phyloP scores from a whole-genome alignment of 1,140 invertebrate genomes.

The Spodoptera litura region DNA sequence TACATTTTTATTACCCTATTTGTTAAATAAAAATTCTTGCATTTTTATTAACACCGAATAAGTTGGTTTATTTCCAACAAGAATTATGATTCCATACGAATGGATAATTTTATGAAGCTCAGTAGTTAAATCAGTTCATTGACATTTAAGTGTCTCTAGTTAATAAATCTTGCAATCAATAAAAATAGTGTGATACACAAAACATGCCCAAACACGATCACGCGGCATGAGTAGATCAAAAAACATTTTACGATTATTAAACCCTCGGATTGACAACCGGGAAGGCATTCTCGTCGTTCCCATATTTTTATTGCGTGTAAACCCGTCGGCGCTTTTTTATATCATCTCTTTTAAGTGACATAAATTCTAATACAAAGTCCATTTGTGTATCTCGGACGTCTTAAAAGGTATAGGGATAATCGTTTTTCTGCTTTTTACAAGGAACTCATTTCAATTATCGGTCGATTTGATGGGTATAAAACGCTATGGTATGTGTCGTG shows the following conservation, averaged over 20 bases:
- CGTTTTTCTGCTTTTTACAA: conserved; percentile 85
- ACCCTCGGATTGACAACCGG: conserved; percentile 82
- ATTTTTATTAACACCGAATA: background rate
- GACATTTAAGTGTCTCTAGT: background rate
- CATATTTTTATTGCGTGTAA: conserved; percentile 86
- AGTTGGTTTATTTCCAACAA: no score
- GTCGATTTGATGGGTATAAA: conserved; percentile 82
- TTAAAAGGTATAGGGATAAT: conserved; percentile 85
- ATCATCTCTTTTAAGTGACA: conserved; percentile 84
- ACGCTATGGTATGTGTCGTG: conserved; percentile 78
- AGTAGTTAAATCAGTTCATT: background rate
- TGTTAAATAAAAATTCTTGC: conserved; percentile 18
- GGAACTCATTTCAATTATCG: conserved; percentile 86
- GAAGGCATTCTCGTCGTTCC: conserved; percentile 81
- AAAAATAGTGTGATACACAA: conserved; percentile 12
- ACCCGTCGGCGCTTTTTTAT: conserved; percentile 83
- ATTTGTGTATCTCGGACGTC: conserved; percentile 85
- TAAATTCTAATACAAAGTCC: conserved; percentile 86
- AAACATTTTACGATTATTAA: conserved; percentile 85
- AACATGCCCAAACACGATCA: conserved; percentile 27
- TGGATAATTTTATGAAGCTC: background rate
- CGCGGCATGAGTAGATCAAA: conserved; percentile 73
- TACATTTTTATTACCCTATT: conserved; percentile 26
- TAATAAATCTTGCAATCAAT: conserved; percentile 13
- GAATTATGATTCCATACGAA: no score